Base-by-base conservation (phyloP, 30 jellyfish, hydroid and myxozoan genomes). In the Pseudorhiza aurosa region DNA sequence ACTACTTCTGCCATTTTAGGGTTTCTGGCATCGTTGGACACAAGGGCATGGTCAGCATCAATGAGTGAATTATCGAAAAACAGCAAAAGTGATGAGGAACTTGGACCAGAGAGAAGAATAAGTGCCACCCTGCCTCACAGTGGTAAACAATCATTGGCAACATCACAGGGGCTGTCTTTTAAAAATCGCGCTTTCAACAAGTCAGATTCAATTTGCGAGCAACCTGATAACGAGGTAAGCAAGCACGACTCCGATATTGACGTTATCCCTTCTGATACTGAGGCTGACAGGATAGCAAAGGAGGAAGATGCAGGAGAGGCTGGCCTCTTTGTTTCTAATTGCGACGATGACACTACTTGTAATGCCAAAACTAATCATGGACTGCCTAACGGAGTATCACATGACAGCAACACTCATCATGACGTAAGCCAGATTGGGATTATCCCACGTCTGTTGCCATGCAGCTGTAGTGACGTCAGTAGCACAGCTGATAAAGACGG, bases 21-120 rank as follows among this genome's bases (percentile, higher is more conserved):
- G 24, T 53, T 53, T 36, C 45, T 80, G 18, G 68, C 49, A 37
- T 37, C 83, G 0, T 65, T 49, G 14, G 91, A 80, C 40, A 35
- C 82, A 21, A 80, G 29, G 4, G 68, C 83, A 6, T 80, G 91
- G 91, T 80, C 91, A 0, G 74, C 69, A 25, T 80, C 91, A 51
- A 80, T 80, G 91, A 64, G 31, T 22, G 91, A 65, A 21, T 70
- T 80, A n/a, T 46, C 91, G 4, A 28, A 24, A 22, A 50, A 59
- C 53, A 25, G 45, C 77, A 67, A 68, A 43, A 64, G 47, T 24
- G 82, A 77, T 10, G 75, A 77, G 28, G 35, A 56, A 4, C 83
- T 70, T 1, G 46, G 19, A 6, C 67, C 65, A 30, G 22, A 15
- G 21, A 64, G 33, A 4, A 44, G n/a, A 49, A 32, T 55, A 45